Conservation (phyloP, 2,113 vertebrate genomes). For the Phainopepla nitens region DNA sequence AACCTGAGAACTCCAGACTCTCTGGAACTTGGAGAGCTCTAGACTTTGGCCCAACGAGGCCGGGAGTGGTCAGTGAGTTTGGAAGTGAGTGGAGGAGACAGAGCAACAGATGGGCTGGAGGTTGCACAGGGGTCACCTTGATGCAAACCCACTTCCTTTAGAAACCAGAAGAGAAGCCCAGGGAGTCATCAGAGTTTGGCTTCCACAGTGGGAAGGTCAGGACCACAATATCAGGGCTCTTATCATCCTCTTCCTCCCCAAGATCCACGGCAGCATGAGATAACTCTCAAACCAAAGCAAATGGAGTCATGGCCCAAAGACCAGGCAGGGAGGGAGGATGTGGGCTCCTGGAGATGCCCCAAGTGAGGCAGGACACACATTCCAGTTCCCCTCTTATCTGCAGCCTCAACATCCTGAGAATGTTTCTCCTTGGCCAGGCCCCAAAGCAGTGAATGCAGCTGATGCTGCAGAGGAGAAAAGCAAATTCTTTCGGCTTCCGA, state of each 20-base stretch:
- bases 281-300: background rate
- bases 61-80: background rate
- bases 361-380: background rate
- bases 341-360: background rate
- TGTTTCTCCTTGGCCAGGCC: background rate
- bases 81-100: background rate
- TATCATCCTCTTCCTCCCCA: background rate
- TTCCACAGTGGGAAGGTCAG: background rate
- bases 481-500: background rate
- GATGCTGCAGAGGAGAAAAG: background rate
- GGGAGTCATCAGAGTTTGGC: background rate
- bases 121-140: accelerated
- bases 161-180: background rate
- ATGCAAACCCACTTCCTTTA: background rate
- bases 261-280: background rate
- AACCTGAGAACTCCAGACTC: background rate
- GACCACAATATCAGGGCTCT: background rate
- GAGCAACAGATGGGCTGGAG: background rate
- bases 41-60: background rate
- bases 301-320: background rate
- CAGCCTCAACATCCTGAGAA: background rate
- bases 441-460: background rate
- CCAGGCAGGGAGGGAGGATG: background rate
- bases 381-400: conserved; percentile 23
- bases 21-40: background rate